Base-by-base conservation (phyloP, 1,140 invertebrate species). In the Arctopsyche grandis region DNA sequence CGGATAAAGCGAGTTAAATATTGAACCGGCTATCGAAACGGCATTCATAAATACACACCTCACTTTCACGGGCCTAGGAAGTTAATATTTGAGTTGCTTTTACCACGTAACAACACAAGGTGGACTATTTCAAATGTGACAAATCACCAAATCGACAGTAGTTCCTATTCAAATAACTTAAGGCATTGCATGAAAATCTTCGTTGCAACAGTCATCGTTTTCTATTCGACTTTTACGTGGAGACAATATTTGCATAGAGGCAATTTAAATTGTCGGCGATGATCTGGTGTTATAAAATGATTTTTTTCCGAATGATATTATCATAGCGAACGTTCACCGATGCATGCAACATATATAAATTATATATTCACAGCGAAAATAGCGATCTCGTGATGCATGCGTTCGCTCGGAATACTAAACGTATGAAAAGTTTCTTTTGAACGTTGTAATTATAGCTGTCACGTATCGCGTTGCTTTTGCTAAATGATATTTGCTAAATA, bases 11-110 rank as follows among this genome's bases (percentile, higher is more conserved):
- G 24, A 66, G 63, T 66, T 24, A 26, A 66, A 66, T 66, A 66
- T 66, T 14, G 63, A 66, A 66, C 63, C 63, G 63, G 63, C 63
- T 66, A 66, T 66, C 63, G 63, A 66, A 66, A 66, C 63, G 21
- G 16, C 58, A 60, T 60, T 60, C 58, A 60, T 60, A 10, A n/a
- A 38, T 38, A 16, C 10, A 19, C 21, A 22, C 9, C 19, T 60
- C 58, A 66, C 63, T 66, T 66, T 66, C 63, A 66, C 63, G 29
- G 63, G 63, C 63, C 26, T 66, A 66, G 63, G 63, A 66, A 66
- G 24, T 14, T 24, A 21, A 38, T 12, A 52, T 52, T 52, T 16
- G 48, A 52, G 16, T 52, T 12, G 14, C 63, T 29, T 66, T 66
- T 66, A 26, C 63, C 63, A 60, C 21, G n/a, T 9, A 10, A 60